These are phyloP conservation scores for Osedax fenrisi DNA, from an alignment of 2,888 invertebrate species.

Conservation along the genomic window DNA sequence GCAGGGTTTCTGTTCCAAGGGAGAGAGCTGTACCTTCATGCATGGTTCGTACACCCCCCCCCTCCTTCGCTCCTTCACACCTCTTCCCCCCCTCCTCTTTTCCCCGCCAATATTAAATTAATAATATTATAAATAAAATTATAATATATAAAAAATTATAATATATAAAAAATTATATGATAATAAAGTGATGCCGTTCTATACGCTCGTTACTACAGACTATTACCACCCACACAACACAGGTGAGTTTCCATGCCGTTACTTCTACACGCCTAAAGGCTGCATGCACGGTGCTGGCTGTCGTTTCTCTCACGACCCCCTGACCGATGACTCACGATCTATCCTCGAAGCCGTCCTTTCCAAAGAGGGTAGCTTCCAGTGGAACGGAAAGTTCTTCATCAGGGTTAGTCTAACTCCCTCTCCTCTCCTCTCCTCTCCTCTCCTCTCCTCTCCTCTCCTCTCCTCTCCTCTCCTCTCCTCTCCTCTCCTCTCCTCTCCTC, in stretches of 20 bases:
- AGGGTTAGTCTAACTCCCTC: not conserved
- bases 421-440: not conserved
- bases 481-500: too few species aligned
- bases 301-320: slow-evolving; percentile 79
- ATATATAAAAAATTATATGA: too few species aligned
- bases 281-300: slow-evolving; percentile 68
- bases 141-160: too few species aligned
- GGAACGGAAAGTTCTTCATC: not conserved
- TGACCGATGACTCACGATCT: slow-evolving; percentile 64
- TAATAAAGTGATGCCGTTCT: too few species aligned
- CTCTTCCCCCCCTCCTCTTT: too few species aligned
- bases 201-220: too few species aligned
- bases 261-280: slow-evolving; percentile 70
- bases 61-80: too few species aligned
- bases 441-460: too few species aligned
- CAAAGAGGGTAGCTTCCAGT: not conserved
- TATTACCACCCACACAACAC: too few species aligned
- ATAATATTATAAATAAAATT: too few species aligned
- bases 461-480: too few species aligned
- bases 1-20: slow-evolving; percentile 85
- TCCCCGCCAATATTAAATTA: too few species aligned
- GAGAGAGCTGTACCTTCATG: slow-evolving; percentile 87
- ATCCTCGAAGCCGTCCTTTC: slow-evolving; percentile 12
- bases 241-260: slow-evolving; percentile 84
- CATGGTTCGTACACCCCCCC: slow-evolving; percentile 54